A percentile compares a stretch with the other conserved stretches of the same genome.
Evolutionary conservation across 2,113 vertebrate species (phyloP).

Genomic region (Beaufortia kweichowensis): DNA sequence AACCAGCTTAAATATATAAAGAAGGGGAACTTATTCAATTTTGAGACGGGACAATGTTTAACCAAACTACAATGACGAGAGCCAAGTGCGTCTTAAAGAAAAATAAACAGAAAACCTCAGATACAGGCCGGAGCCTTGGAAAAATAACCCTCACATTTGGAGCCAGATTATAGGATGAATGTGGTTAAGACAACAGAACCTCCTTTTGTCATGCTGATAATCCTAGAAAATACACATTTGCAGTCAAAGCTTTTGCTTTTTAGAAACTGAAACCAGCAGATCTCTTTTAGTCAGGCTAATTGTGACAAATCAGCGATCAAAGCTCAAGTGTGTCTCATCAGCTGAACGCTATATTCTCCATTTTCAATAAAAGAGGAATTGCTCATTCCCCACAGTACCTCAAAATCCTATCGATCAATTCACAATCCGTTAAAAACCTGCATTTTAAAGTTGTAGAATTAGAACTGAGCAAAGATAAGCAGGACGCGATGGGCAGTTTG

Average conservation of each 20-base stretch:
- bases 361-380: not conserved
- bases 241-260: slow-evolving; percentile 37
- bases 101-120: slow-evolving; percentile 20
- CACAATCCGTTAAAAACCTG: not conserved
- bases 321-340: slow-evolving; percentile 16
- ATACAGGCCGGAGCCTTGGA: slow-evolving; percentile 6
- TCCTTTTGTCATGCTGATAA: slow-evolving; percentile 20
- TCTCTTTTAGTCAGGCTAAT: slow-evolving; percentile 31
- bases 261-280: slow-evolving; percentile 20
- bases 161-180: slow-evolving; percentile 14
- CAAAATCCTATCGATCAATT: not conserved
- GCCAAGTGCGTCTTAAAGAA: not conserved
- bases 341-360: not conserved
- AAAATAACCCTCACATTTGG: slow-evolving; percentile 39
- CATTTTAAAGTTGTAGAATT: not conserved
- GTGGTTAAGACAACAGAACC: slow-evolving; percentile 22
- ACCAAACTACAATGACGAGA: not conserved
- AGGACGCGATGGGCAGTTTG: not conserved
- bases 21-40: not conserved
- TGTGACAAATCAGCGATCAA: slow-evolving; percentile 27
- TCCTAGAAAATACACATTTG: slow-evolving; percentile 36
- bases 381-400: slow-evolving; percentile 21
- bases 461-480: not conserved
- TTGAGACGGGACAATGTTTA: slow-evolving; percentile 10
- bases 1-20: slow-evolving; percentile 10